Conservation (phyloP, 2,113 vertebrate species). For the Pomatostomus ruficeps region DNA sequence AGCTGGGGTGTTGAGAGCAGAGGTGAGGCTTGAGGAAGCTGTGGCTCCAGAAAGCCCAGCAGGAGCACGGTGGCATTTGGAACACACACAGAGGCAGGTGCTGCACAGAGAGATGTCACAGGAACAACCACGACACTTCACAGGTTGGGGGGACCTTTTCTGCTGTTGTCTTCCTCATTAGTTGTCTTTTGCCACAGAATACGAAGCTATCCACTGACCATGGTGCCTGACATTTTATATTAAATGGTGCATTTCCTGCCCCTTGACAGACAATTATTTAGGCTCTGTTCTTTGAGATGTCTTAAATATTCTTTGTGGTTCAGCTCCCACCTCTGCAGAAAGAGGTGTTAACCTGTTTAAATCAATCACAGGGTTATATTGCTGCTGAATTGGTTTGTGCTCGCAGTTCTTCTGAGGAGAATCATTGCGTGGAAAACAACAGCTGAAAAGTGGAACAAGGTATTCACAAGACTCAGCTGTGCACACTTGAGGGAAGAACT, state of each 20-base stretch:
- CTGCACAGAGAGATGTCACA: not conserved
- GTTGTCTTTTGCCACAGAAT: not conserved
- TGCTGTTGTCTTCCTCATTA: not conserved
- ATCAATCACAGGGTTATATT: not conserved
- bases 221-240: not conserved
- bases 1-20: not conserved
- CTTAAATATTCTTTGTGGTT: not conserved
- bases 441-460: not conserved
- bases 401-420: not conserved
- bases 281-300: not conserved
- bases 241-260: not conserved
- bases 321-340: not conserved
- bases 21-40: not conserved
- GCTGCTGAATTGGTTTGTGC: not conserved
- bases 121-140: not conserved
- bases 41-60: not conserved
- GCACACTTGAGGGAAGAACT: not conserved
- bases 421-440: not conserved
- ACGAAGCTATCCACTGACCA: not conserved
- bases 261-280: not conserved
- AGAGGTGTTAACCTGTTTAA: not conserved
- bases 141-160: not conserved
- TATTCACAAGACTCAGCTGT: not conserved
- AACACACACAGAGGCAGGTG: not conserved
- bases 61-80: not conserved